A percentile compares a stretch with the other conserved stretches of the same genome.
These are phyloP conservation scores for Heliangelus exortis DNA, from an alignment of 2,797 vertebrate species.

Conservation along the genomic window DNA sequence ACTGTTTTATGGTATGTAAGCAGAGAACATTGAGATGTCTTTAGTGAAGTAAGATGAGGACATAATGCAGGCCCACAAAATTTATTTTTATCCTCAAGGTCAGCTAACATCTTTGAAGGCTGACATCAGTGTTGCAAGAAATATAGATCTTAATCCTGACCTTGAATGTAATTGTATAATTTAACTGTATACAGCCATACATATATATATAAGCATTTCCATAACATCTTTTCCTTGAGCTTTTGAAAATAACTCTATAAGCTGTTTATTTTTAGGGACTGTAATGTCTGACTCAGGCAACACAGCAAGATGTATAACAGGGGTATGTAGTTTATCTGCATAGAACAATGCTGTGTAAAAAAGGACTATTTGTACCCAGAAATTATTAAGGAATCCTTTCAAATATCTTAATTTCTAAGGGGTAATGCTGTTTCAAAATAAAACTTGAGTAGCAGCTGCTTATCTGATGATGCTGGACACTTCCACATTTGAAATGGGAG, in stretches of 20 bases:
- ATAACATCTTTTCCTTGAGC: neutral
- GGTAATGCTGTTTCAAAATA: neutral
- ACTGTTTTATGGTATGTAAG: conserved; percentile 39
- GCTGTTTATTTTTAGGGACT: neutral
- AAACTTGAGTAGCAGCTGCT: neutral
- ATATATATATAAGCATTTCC: neutral
- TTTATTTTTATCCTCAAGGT: conserved; percentile 61
- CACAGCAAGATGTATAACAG: neutral
- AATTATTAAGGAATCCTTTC: neutral
- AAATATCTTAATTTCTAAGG: neutral
- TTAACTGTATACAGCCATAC: neutral
- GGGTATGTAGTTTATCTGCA: neutral
- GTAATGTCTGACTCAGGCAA: neutral
- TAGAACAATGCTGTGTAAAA: neutral
- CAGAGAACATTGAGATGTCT: conserved; percentile 1
- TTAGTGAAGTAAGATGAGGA: conserved; percentile 3
- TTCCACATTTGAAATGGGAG: neutral
- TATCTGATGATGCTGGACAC: neutral
- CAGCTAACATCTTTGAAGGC: conserved; percentile 3
- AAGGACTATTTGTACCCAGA: neutral
- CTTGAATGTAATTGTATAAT: neutral
- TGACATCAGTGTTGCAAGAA: neutral
- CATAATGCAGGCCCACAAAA: neutral
- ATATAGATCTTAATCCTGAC: neutral
- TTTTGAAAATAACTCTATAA: neutral